phyloP scores from a whole-genome alignment of 2,797 vertebrate species.

The Okamejei kenojei region DNA sequence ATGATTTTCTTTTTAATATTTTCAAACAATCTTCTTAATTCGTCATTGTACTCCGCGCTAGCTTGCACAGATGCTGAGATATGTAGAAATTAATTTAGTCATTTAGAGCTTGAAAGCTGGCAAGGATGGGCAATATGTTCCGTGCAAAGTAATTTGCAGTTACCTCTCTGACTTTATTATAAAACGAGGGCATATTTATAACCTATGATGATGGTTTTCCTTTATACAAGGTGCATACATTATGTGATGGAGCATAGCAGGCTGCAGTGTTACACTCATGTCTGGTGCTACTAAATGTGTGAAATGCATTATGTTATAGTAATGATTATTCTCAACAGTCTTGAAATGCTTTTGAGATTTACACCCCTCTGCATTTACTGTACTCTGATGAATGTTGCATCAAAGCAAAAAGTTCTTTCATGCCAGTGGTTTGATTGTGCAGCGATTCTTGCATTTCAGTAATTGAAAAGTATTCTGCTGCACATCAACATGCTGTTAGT shows the following conservation, averaged over 20 bases:
- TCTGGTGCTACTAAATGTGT: slow-evolving; percentile 10
- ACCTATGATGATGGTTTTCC: slow-evolving; percentile 25
- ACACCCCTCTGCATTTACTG: neutral
- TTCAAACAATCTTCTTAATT: slow-evolving; percentile 32
- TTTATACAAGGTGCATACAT: neutral
- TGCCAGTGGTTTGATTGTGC: too few species aligned
- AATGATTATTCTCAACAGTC: neutral
- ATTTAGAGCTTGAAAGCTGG: slow-evolving; percentile 24
- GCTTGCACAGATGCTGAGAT: slow-evolving; percentile 34
- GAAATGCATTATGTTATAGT: neutral
- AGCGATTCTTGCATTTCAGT: neutral
- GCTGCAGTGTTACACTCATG: neutral
- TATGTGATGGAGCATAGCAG: slow-evolving; percentile 9
- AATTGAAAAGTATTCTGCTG: neutral
- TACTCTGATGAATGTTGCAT: neutral
- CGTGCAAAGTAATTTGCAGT: slow-evolving; percentile 27
- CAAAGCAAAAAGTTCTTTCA: neutral
- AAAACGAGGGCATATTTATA: slow-evolving; percentile 31
- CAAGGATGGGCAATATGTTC: slow-evolving; percentile 29
- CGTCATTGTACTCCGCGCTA: slow-evolving; percentile 17
- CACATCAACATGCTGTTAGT: too few species aligned
- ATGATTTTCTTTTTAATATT: slow-evolving; percentile 22
- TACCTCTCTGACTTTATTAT: slow-evolving; percentile 33
- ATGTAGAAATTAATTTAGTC: slow-evolving; percentile 34
- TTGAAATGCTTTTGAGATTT: neutral